Conservation (phyloP, 2,113 vertebrate species). For the Hydropotes inermis region DNA sequence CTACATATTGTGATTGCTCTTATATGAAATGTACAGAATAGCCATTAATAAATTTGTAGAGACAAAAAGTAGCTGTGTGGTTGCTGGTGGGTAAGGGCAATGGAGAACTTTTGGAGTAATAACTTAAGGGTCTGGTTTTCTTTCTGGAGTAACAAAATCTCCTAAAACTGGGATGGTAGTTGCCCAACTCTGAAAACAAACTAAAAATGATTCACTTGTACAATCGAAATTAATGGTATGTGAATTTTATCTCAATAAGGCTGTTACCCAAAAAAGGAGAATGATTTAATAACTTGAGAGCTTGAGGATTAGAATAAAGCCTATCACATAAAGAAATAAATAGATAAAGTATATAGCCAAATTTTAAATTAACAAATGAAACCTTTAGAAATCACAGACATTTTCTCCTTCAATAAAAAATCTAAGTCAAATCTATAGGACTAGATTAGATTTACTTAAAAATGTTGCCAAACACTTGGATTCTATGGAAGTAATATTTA, state of each 20-base stretch:
- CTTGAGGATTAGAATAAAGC: neutral
- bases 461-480: neutral
- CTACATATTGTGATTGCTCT: neutral
- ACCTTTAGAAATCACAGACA: neutral
- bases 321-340: neutral
- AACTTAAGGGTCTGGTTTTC: neutral
- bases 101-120: neutral
- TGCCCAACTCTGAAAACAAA: neutral
- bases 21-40: neutral
- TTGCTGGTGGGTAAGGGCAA: neutral
- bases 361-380: conserved; percentile 2
- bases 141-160: neutral
- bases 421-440: neutral
- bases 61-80: neutral
- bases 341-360: neutral
- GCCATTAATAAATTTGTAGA: neutral
- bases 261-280: neutral
- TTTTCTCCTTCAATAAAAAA: neutral
- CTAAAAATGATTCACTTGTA: neutral
- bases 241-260: neutral
- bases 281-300: neutral
- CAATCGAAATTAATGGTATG: neutral
- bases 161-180: neutral
- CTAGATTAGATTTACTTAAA: neutral
- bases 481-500: neutral